Evolutionary conservation across 2,113 vertebrate genomes (phyloP).

Genomic region (Microcebus ravelobensis): DNA sequence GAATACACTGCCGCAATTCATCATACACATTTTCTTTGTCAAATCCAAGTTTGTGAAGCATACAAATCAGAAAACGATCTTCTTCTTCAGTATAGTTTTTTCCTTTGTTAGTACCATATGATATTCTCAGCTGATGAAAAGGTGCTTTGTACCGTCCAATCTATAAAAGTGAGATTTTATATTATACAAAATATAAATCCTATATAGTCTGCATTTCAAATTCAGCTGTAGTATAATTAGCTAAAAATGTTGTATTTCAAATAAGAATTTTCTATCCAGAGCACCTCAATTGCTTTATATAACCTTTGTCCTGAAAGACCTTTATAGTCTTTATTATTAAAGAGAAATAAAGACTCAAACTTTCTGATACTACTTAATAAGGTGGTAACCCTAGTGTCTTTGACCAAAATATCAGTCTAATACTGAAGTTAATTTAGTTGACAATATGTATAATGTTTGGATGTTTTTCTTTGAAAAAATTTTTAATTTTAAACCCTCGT

Average conservation of each 20-base stretch:
- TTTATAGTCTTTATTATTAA: neutral
- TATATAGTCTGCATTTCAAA: neutral
- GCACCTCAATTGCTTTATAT: neutral
- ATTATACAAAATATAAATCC: slow-evolving; percentile 16
- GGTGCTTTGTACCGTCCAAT: slow-evolving; percentile 99
- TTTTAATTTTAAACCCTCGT: neutral
- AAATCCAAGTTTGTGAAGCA: slow-evolving; percentile 99
- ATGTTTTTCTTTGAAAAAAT: neutral
- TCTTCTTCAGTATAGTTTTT: slow-evolving; percentile 99
- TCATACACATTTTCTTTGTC: slow-evolving; percentile 99
- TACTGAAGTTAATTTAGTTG: neutral
- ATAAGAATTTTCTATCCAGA: neutral
- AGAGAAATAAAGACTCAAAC: neutral
- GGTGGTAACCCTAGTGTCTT: neutral
- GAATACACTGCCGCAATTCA: slow-evolving; percentile 97
- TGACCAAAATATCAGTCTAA: neutral
- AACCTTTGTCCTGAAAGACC: neutral
- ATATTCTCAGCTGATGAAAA: slow-evolving; percentile 98
- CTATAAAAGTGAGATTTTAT: slow-evolving; percentile 81
- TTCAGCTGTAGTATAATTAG: neutral
- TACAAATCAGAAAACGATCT: slow-evolving; percentile 98
- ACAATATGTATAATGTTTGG: neutral
- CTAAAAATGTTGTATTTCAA: neutral
- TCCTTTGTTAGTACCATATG: slow-evolving; percentile 99
- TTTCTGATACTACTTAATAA: neutral